Evolutionary conservation across 2,113 vertebrate genomes (phyloP).

Genomic region (Acrocephalus arundinaceus): DNA sequence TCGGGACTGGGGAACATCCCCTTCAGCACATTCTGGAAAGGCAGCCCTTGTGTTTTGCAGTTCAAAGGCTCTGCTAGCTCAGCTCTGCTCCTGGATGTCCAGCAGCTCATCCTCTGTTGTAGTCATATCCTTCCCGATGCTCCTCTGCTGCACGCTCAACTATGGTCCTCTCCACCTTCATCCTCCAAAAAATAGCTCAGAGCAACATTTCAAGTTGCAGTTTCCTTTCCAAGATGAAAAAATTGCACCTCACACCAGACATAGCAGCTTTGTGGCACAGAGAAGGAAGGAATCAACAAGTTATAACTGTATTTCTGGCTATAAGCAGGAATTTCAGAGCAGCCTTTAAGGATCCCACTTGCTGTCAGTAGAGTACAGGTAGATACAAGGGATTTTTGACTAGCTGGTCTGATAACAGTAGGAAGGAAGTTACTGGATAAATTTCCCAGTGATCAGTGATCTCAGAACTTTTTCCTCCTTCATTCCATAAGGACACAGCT

Average conservation of each 20-base stretch:
- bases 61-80: background rate
- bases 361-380: background rate
- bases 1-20: background rate
- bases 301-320: background rate
- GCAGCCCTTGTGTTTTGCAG: background rate
- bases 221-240: background rate
- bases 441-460: background rate
- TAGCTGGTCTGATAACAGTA: background rate
- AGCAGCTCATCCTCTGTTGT: background rate
- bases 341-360: background rate
- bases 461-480: background rate
- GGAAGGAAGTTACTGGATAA: background rate
- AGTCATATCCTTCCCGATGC: background rate
- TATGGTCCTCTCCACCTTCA: background rate
- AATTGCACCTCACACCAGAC: background rate
- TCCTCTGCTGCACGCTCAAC: background rate
- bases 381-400: background rate
- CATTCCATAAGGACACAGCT: background rate
- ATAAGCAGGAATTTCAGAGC: background rate
- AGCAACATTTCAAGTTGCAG: background rate
- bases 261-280: background rate
- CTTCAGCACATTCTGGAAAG: background rate
- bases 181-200: background rate
- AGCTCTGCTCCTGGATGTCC: background rate
- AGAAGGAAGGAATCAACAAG: background rate